Evolutionary conservation across 2,888 invertebrate species (phyloP), one percentile per base, ranked within the genome.

Genomic region (Heterodera filipjevi): DNA sequence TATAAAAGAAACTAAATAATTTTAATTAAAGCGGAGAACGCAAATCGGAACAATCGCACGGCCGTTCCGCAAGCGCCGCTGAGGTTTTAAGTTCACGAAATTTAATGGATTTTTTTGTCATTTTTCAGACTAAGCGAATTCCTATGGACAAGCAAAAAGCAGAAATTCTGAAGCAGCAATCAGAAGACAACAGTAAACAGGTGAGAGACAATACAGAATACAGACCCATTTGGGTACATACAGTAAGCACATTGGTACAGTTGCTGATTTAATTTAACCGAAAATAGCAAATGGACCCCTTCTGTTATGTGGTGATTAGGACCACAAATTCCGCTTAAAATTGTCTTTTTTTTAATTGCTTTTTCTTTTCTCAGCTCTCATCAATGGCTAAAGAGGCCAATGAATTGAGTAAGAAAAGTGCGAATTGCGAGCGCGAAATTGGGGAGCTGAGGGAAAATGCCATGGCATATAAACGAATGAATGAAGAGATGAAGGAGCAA

Each of bases 321-420:
- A n/a, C n/a, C n/a, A n/a, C n/a, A n/a, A n/a, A n/a, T n/a, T n/a
- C n/a, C n/a, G n/a, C n/a, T n/a, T n/a, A n/a, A n/a, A n/a, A n/a
- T n/a, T n/a, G n/a, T n/a, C n/a, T n/a, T n/a, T n/a, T n/a, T n/a
- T n/a, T n/a, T n/a, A n/a, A n/a, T n/a, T n/a, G n/a, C n/a, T n/a
- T n/a, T n/a, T n/a, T n/a, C n/a, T n/a, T 59, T 59, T 59, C 10
- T 10, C n/a, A 59, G 59, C 27, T 59, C 59, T 59, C 59, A 59
- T 27, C 59, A 59, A 59, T 59, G 59, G 59, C 59, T 27, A 27
- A 59, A 35, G 68, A 68, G 68, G 35, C 27, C 33, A 35, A 68
- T 32, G 68, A 68, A 35, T 68, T 68, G 68, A 68, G 68, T 33
- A 68, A 35, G 59, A 59, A 59, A 59, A 27, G 59, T 12, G 59